phyloP scores from a whole-genome alignment of 2,888 invertebrate genomes.

The Zonitis immaculata region DNA sequence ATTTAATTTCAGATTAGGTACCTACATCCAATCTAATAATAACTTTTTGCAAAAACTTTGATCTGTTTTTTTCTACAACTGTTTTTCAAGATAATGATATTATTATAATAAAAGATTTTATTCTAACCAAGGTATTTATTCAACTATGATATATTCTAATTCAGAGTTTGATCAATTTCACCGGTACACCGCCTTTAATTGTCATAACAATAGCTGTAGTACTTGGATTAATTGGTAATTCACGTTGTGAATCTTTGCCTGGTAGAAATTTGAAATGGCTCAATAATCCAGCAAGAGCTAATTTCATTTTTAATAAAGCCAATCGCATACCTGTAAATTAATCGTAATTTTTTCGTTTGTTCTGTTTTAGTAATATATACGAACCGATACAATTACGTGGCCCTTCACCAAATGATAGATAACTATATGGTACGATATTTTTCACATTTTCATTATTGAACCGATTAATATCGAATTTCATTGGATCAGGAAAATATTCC shows the following conservation, averaged over 20 bases:
- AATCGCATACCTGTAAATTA: background rate
- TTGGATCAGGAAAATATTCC: slow-evolving; percentile 34
- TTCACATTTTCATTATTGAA: slow-evolving; percentile 27
- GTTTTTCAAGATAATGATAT: too few species aligned
- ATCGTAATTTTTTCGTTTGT: too few species aligned
- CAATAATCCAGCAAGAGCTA: background rate
- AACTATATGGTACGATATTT: slow-evolving; percentile 28
- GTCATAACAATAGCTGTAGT: background rate
- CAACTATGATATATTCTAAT: too few species aligned
- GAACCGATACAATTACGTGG: slow-evolving; percentile 36
- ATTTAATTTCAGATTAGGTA: too few species aligned
- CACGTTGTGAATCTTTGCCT: slow-evolving; percentile 12
- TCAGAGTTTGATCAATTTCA: background rate
- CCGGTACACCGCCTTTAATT: background rate
- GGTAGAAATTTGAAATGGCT: background rate
- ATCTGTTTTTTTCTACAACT: too few species aligned
- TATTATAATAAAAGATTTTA: too few species aligned
- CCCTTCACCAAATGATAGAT: slow-evolving; percentile 35
- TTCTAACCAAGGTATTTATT: too few species aligned
- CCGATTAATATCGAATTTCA: slow-evolving; percentile 33
- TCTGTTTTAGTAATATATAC: background rate
- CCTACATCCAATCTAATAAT: too few species aligned
- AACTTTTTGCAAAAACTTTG: too few species aligned
- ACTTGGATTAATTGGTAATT: slow-evolving; percentile 8
- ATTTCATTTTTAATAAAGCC: background rate